Percentiles rank a stretch among this genome's conserved stretches.
Conservation (phyloP, 2,797 vertebrate genomes). For the Anolis apletophallus region DNA sequence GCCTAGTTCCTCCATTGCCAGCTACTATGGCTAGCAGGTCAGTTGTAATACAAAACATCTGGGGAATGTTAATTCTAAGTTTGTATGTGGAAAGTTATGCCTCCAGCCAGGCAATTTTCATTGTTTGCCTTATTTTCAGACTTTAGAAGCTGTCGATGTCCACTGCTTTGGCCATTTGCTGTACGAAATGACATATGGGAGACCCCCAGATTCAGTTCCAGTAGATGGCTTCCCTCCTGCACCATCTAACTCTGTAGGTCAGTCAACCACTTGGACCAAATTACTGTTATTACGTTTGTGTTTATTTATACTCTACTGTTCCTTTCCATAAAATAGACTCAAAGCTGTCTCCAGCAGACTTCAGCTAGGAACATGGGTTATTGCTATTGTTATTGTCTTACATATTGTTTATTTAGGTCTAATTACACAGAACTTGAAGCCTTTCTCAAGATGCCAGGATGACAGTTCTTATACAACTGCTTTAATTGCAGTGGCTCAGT, state of each 20-base stretch:
- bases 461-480: not conserved
- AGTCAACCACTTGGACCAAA: constrained; percentile 66
- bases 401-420: not conserved
- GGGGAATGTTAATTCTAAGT: constrained; percentile 23
- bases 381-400: not conserved
- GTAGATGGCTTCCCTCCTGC: constrained; percentile 87
- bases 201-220: constrained; percentile 87
- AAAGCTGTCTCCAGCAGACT: not conserved
- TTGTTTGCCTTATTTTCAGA: constrained; percentile 75
- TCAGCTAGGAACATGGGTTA: not conserved
- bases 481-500: too few species aligned
- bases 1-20: not conserved
- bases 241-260: constrained; percentile 87
- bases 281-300: too few species aligned
- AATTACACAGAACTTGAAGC: not conserved
- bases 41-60: not conserved
- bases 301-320: too few species aligned
- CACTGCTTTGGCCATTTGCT: constrained; percentile 94
- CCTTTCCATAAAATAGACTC: too few species aligned
- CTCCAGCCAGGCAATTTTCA: not conserved
- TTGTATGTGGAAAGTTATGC: not conserved
- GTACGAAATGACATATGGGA: constrained; percentile 95
- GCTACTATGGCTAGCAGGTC: not conserved
- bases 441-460: not conserved
- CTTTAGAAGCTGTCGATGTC: constrained; percentile 90